A percentile compares a stretch with the other conserved stretches of the same genome.
Conservation (phyloP, 2,797 vertebrate species). For the Morelia viridis region DNA sequence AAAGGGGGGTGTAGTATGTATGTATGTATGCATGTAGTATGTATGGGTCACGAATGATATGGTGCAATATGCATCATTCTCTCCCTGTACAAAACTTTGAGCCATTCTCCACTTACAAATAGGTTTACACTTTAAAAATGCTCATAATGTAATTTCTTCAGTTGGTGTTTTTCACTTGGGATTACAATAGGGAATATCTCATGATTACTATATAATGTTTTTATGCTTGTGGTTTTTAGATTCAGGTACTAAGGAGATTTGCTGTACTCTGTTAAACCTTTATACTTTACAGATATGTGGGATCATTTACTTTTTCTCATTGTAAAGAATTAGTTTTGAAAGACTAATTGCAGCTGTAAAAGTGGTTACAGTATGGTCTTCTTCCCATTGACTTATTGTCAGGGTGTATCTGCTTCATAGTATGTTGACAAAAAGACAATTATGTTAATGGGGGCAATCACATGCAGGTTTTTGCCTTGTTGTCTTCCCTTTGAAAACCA, state of each 20-base stretch:
- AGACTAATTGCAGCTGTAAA: not conserved
- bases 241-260: not conserved
- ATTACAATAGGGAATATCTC: not conserved
- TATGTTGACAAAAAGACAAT: not conserved
- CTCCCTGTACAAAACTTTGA: not conserved
- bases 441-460: not conserved
- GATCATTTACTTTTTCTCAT: not conserved
- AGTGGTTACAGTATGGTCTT: not conserved
- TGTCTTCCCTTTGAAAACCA: not conserved
- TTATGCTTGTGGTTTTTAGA: not conserved
- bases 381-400: not conserved
- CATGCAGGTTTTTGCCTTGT: not conserved
- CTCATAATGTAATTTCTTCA: not conserved
- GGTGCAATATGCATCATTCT: not conserved
- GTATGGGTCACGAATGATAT: not conserved
- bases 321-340: not conserved
- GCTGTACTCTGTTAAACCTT: not conserved
- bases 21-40: not conserved
- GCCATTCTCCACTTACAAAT: not conserved
- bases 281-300: not conserved
- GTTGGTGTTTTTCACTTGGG: not conserved
- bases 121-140: not conserved
- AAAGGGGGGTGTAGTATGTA: not conserved
- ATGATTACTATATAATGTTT: fast-evolving
- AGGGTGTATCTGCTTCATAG: not conserved